These are phyloP conservation scores for Malurus melanocephalus DNA, from an alignment of 2,113 vertebrate species.

Conservation along the genomic window DNA sequence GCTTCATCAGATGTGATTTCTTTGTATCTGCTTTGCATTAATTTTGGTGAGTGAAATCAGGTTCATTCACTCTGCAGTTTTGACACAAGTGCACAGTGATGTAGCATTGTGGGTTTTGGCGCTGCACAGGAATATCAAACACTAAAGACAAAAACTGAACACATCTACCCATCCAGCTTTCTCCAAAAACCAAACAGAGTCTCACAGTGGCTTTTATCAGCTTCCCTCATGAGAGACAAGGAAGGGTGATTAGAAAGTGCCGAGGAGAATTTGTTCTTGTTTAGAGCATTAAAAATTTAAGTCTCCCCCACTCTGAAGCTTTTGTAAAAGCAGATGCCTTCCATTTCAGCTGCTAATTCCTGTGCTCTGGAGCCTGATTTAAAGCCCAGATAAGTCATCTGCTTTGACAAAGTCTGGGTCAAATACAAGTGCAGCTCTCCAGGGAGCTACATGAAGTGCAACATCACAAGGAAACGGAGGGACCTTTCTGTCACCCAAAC, in stretches of 20 bases:
- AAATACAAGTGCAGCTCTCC: neutral
- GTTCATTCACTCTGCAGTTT: neutral
- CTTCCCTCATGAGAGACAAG: neutral
- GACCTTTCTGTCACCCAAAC: neutral
- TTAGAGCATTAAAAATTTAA: neutral
- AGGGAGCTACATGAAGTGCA: neutral
- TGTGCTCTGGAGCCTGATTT: constrained; percentile 1
- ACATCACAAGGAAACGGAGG: neutral
- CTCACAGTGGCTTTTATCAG: neutral
- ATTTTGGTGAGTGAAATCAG: neutral
- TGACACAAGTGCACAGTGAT: neutral
- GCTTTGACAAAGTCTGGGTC: neutral
- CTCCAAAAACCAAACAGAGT: neutral
- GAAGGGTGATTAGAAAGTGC: neutral
- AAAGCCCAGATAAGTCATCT: neutral
- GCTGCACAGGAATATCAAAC: neutral
- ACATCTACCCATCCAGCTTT: neutral
- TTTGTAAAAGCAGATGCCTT: neutral
- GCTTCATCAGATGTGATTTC: neutral
- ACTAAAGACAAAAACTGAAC: neutral
- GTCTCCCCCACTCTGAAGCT: neutral
- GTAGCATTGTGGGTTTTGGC: neutral
- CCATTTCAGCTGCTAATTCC: neutral
- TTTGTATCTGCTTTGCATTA: constrained; percentile 9
- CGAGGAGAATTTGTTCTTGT: neutral